A percentile compares a stretch with the other conserved stretches of the same genome.
phyloP scores from a whole-genome alignment of 2,888 invertebrate genomes.

The Drosophila paranaensis region DNA sequence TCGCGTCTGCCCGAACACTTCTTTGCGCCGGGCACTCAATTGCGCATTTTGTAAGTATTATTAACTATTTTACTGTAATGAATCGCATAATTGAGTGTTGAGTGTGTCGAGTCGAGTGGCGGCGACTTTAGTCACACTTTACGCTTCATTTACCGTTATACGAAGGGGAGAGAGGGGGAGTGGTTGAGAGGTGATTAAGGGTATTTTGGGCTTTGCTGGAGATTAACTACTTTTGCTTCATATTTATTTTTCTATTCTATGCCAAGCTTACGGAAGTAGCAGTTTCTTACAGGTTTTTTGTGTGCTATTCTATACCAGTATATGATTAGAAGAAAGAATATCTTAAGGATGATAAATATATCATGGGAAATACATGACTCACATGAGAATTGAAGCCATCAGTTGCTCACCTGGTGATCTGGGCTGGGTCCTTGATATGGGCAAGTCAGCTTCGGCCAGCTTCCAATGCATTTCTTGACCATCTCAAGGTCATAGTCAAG shows the following conservation, averaged over 20 bases:
- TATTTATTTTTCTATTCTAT: not conserved
- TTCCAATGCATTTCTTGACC: not conserved
- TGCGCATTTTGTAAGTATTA: slow-evolving; percentile 85
- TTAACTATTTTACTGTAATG: slow-evolving; percentile 18
- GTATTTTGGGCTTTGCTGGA: not conserved
- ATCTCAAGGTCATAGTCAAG: not conserved
- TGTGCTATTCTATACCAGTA: too few relatives aligned
- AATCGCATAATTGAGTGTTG: slow-evolving; percentile 16
- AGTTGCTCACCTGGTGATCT: too few relatives aligned
- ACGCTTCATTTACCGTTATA: not conserved
- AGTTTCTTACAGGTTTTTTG: not conserved
- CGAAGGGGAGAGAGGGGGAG: not conserved
- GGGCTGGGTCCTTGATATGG: too few relatives aligned
- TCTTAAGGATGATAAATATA: too few relatives aligned
- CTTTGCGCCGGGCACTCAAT: slow-evolving; percentile 83
- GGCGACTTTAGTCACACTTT: slow-evolving; percentile 11
- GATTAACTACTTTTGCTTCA: not conserved
- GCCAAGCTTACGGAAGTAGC: not conserved
- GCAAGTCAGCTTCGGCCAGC: not conserved
- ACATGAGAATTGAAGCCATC: too few relatives aligned
- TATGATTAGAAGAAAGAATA: too few relatives aligned
- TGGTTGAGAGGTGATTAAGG: not conserved
- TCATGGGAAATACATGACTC: too few relatives aligned
- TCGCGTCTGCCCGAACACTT: slow-evolving; percentile 82
- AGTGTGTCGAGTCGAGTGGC: slow-evolving; percentile 13